Percentiles rank a stretch among this genome's conserved stretches.
These are phyloP conservation scores for Procambarus virginalis DNA, from an alignment of 1,140 invertebrate genomes.

Conservation along the genomic window DNA sequence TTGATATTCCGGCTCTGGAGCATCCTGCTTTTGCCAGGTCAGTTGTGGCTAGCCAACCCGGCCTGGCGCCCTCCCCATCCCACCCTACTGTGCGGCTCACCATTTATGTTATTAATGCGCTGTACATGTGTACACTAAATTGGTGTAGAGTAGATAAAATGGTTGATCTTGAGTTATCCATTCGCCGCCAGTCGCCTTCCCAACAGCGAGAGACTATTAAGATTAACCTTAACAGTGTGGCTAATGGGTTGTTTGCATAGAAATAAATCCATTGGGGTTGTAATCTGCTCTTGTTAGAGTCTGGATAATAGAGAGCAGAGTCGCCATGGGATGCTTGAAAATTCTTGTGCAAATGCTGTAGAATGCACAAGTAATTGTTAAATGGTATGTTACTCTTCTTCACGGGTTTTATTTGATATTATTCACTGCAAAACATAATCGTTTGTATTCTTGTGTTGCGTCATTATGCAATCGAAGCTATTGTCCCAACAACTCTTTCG, in stretches of 20 bases:
- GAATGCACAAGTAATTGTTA: not conserved
- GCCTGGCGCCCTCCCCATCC: not conserved
- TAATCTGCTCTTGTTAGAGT: conserved; percentile 37
- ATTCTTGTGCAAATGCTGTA: no score
- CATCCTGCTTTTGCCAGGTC: conserved; percentile 7
- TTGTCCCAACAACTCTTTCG: no score
- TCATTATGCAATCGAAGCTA: no score
- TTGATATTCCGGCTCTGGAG: conserved; percentile 27
- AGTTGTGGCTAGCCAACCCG: not conserved
- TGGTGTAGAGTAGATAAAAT: conserved; percentile 14
- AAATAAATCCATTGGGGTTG: conserved; percentile 28
- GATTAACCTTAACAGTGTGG: conserved; percentile 59
- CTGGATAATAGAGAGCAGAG: conserved; percentile 33
- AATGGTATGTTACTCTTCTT: not conserved
- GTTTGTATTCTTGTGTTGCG: no score
- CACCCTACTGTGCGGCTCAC: conserved; percentile 7
- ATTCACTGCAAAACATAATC: not conserved
- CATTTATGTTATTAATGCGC: conserved; percentile 43
- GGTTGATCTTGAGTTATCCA: conserved; percentile 51
- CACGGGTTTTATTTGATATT: not conserved
- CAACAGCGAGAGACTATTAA: conserved; percentile 48
- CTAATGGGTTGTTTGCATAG: conserved; percentile 56
- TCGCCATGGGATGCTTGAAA: not conserved
- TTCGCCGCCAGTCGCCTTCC: conserved; percentile 43
- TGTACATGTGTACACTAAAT: conserved; percentile 41